Evolutionary conservation across 2,113 vertebrate species (phyloP).

Genomic region (Mohoua ochrocephala): DNA sequence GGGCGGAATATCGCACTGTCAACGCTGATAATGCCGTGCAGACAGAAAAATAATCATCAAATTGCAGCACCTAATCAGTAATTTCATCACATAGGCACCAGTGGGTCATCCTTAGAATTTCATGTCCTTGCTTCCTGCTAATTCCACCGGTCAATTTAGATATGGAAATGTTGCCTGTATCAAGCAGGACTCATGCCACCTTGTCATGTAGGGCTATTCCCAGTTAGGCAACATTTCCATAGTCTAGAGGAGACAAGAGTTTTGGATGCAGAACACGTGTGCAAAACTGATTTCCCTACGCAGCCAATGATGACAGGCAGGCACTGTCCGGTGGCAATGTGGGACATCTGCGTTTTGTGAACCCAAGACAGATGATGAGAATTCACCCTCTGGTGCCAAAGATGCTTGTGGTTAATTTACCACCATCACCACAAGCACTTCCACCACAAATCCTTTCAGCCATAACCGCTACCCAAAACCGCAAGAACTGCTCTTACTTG

Average conservation of each 20-base stretch:
- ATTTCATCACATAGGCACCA: background rate
- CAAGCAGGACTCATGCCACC: background rate
- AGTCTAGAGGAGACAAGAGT: rapidly evolving
- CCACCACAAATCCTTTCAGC: background rate
- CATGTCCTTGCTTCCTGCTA: background rate
- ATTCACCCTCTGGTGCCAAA: background rate
- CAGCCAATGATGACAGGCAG: rapidly evolving
- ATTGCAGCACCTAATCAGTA: background rate
- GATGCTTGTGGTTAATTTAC: background rate
- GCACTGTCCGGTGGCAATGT: background rate
- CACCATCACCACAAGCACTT: background rate
- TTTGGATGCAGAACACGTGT: background rate
- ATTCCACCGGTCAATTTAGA: background rate
- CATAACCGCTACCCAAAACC: background rate
- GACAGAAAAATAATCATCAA: background rate
- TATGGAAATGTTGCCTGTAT: background rate
- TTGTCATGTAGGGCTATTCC: background rate
- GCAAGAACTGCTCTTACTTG: background rate
- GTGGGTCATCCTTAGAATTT: background rate
- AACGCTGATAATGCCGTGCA: background rate
- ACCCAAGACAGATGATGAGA: background rate
- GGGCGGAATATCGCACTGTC: background rate
- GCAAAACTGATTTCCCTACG: background rate
- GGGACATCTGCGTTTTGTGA: background rate
- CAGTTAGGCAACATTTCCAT: background rate